phyloP scores from a whole-genome alignment of 2,888 invertebrate genomes.

The Synergus laeviventris region DNA sequence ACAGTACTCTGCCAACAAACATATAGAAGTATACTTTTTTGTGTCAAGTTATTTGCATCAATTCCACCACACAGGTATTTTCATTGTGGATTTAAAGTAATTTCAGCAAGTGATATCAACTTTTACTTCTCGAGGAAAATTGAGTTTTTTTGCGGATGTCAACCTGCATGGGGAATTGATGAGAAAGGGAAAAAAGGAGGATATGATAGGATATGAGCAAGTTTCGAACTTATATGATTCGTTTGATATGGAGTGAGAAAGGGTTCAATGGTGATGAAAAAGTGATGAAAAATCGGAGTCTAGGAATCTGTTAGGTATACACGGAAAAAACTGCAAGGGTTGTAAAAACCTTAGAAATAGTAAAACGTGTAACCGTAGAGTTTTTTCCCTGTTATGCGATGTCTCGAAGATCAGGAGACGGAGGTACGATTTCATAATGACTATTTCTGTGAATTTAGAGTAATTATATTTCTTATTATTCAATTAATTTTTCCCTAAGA shows the following conservation, averaged over 20 bases:
- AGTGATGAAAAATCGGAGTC: background rate
- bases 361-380: too few relatives aligned
- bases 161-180: conserved; percentile 26
- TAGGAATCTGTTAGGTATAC: too few relatives aligned
- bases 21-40: conserved; percentile 11
- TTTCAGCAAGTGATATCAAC: conserved; percentile 1
- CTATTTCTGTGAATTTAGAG: background rate
- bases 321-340: too few relatives aligned
- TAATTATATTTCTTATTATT: background rate
- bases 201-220: conserved; percentile 6
- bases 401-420: background rate
- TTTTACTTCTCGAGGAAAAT: background rate
- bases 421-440: background rate
- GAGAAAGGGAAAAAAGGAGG: background rate
- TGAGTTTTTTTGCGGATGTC: background rate
- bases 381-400: too few relatives aligned
- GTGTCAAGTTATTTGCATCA: conserved; percentile 13
- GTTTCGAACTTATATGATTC: background rate
- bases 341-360: too few relatives aligned
- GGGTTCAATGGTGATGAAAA: background rate
- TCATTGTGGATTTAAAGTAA: conserved; percentile 9
- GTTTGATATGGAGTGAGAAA: background rate
- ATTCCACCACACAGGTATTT: conserved; percentile 26
- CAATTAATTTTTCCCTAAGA: background rate
- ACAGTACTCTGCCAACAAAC: conserved; percentile 33